These are phyloP conservation scores for Cataglyphis albicans DNA, from an alignment of 2,888 invertebrate species.

Conservation along the genomic window DNA sequence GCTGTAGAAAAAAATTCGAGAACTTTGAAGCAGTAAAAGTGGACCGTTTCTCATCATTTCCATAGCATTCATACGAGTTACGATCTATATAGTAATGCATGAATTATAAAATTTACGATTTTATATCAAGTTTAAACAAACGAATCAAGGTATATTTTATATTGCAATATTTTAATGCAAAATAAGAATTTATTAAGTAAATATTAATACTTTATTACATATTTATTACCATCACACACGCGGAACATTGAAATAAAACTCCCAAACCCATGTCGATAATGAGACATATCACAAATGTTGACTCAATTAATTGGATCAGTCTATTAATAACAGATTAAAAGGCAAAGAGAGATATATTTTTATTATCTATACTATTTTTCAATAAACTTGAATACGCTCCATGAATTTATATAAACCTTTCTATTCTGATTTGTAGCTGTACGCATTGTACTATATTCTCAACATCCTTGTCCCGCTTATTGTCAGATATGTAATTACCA, in stretches of 20 bases:
- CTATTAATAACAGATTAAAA: constrained; percentile 16
- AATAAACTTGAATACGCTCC: background rate
- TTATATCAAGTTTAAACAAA: background rate
- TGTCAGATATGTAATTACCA: background rate
- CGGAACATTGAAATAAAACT: constrained; percentile 30
- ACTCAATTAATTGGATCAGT: constrained; percentile 17
- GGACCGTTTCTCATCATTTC: background rate
- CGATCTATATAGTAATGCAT: background rate
- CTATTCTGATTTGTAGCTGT: constrained; percentile 36
- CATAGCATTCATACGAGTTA: background rate
- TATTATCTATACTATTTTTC: background rate
- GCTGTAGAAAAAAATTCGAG: constrained; percentile 19
- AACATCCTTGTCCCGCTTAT: background rate
- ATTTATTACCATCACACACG: constrained; percentile 35
- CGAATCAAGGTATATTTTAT: background rate
- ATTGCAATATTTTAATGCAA: background rate
- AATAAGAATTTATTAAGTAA: background rate
- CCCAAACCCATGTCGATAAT: constrained; percentile 21
- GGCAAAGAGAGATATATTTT: background rate
- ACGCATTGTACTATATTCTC: constrained; percentile 14
- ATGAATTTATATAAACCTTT: constrained; percentile 24
- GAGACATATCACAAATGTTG: constrained; percentile 23
- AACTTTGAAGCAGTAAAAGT: background rate
- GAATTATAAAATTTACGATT: background rate
- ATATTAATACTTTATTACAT: background rate